A percentile compares a stretch with the other conserved stretches of the same genome.
Evolutionary conservation across 2,113 vertebrate genomes (phyloP).

Genomic region (Hippolais icterina): DNA sequence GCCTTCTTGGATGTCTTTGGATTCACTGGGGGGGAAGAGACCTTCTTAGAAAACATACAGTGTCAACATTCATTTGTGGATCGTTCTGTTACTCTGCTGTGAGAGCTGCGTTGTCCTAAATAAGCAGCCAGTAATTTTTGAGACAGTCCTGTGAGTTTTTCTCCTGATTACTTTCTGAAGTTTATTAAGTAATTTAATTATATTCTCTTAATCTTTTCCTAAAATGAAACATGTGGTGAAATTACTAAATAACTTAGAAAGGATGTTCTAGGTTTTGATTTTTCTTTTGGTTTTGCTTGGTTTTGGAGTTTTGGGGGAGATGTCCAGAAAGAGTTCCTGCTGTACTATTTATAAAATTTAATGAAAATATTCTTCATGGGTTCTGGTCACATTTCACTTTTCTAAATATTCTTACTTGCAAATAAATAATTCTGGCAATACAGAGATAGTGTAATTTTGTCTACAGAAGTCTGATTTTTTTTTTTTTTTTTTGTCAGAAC

Average conservation of each 20-base stretch:
- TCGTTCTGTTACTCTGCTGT: not conserved
- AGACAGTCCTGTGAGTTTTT: not conserved
- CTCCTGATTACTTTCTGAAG: not conserved
- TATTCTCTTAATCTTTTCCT: not conserved
- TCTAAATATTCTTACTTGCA: not conserved
- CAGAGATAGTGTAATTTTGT: not conserved
- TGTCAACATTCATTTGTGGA: not conserved
- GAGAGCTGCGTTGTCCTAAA: not conserved
- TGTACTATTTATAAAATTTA: not conserved
- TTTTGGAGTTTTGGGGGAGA: accelerated
- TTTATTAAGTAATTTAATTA: not conserved
- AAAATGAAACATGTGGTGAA: not conserved
- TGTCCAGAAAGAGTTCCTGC: not conserved
- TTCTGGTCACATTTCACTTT: not conserved
- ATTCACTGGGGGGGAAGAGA: not conserved
- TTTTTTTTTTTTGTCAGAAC: not conserved
- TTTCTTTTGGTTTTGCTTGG: not conserved
- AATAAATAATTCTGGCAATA: not conserved
- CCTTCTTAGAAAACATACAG: not conserved
- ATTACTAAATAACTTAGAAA: not conserved
- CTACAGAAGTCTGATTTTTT: not conserved
- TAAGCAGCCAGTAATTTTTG: not conserved
- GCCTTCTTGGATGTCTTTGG: not conserved
- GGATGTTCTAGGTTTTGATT: not conserved
- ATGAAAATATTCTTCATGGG: not conserved